These are phyloP conservation scores for Caenorhabditis sulstoni DNA, from an alignment of 2,888 invertebrate genomes.

Conservation along the genomic window DNA sequence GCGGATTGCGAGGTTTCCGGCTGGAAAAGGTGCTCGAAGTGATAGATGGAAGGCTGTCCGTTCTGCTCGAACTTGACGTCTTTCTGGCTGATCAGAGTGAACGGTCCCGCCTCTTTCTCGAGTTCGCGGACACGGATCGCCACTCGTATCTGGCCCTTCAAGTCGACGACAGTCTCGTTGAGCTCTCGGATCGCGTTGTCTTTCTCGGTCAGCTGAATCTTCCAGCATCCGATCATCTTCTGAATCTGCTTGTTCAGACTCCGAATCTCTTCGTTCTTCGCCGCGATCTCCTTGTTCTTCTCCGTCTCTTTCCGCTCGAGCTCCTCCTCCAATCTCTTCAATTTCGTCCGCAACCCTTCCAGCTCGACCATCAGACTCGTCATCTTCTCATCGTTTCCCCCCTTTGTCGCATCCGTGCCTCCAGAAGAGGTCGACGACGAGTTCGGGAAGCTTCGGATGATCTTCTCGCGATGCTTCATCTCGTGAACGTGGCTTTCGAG, in stretches of 20 bases:
- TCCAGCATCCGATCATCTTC: constrained; percentile 27
- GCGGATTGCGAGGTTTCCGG: constrained; percentile 24
- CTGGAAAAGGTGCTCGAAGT: constrained; percentile 63
- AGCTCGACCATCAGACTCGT: constrained; percentile 11
- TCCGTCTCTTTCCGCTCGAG: not conserved
- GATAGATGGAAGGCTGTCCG: constrained; percentile 38
- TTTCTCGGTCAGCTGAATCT: constrained; percentile 21
- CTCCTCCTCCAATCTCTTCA: not conserved
- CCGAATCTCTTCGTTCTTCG: constrained; percentile 20
- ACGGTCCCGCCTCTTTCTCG: not conserved
- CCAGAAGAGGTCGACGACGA: not conserved
- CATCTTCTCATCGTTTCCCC: constrained; percentile 9
- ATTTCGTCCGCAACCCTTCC: not conserved
- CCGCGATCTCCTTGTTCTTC: not conserved
- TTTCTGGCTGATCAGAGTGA: constrained; percentile 18
- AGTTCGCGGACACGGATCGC: constrained; percentile 59
- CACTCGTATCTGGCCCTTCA: constrained; percentile 68
- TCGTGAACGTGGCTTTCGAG: constrained; percentile 23
- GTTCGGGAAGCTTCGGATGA: constrained; percentile 1
- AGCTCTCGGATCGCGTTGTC: constrained; percentile 44
- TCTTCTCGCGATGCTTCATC: constrained; percentile 28
- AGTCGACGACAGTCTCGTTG: constrained; percentile 65
- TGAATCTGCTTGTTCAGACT: constrained; percentile 7
- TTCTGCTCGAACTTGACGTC: constrained; percentile 36
- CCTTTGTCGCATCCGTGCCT: not conserved